phyloP scores from a whole-genome alignment of 2,797 vertebrate species.

The Phrynocephalus vlangalii region DNA sequence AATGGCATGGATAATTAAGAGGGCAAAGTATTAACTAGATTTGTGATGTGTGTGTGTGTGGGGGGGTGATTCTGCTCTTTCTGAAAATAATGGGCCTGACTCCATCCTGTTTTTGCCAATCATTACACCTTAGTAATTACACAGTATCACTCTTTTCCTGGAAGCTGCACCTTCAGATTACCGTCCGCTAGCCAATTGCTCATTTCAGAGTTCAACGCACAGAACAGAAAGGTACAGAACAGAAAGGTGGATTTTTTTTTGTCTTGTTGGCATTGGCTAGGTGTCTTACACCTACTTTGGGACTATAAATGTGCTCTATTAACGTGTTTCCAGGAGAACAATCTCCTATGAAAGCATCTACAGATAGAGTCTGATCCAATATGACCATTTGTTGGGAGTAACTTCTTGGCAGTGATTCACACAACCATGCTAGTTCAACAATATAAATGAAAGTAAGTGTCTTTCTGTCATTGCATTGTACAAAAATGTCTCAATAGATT shows the following conservation, averaged over 20 bases:
- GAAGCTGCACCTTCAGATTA: slow-evolving; percentile 64
- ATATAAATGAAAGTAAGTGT: too few species aligned
- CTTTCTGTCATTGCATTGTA: too few species aligned
- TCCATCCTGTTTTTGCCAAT: slow-evolving; percentile 47
- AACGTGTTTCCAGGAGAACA: too few species aligned
- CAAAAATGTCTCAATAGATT: too few species aligned
- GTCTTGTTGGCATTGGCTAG: neutral
- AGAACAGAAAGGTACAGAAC: neutral
- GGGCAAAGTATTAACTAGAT: slow-evolving; percentile 62
- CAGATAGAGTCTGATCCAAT: too few species aligned
- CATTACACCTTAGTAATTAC: slow-evolving; percentile 49
- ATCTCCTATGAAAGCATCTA: too few species aligned
- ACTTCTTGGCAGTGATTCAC: too few species aligned
- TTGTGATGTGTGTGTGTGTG: slow-evolving; percentile 28
- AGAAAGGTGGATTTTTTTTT: neutral
- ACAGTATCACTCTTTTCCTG: slow-evolving; percentile 61
- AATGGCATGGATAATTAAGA: slow-evolving; percentile 62
- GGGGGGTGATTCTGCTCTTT: slow-evolving; percentile 23
- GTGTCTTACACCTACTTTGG: too few species aligned
- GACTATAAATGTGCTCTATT: neutral
- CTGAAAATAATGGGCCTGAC: slow-evolving; percentile 41
- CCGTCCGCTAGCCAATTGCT: slow-evolving; percentile 52
- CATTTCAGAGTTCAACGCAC: slow-evolving; percentile 46
- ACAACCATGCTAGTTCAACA: too few species aligned
- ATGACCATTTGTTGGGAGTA: too few species aligned